Base-by-base conservation (phyloP, 1,140 invertebrate species). In the Metaphire vulgaris region DNA sequence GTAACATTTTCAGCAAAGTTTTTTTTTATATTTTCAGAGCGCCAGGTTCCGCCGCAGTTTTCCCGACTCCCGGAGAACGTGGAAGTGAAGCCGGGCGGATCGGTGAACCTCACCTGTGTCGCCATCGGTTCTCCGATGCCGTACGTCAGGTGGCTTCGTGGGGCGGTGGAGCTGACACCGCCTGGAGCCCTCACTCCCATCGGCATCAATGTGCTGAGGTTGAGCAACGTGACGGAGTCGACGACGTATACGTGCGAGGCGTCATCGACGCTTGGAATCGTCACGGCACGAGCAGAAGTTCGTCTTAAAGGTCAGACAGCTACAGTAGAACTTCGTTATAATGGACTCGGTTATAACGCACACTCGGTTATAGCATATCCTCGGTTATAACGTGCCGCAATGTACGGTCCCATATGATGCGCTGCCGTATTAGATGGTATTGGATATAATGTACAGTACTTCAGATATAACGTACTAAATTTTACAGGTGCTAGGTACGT, bases 41-140 rank as follows among this genome's bases (percentile, higher is more conserved):
- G 96, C 76, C 89, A 95, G 76, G 94, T 98, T 1, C 90, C 95
- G 6, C 97, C 97, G 0, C 92, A 93, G 81, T 99, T 99, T 88
- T 93, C 96, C 1, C 92, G 94, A 66, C 93, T 92, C 65, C 95
- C 96, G 28, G 91, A 93, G 1, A 83, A 91, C 28, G 92, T 90
- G 73, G 93, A 97, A 84, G 94, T 99, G 33, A 93, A 93, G 90
- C 88, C 95, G n/a, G 95, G 95, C 12, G 91, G 91, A 0, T 92
- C 92, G 81, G 87, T 98, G 69, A 98, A 97, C 85, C 87, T 99
- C 69, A 96, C 95, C 56, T 99, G 97, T 84, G 94, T 98, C 14
- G 97, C 96, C 16, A 92, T 94, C 2, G 97, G 97, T 0, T 95
- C 96, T 0, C 97, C 97, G 0, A 97, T 98, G 95, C 97, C 97